A percentile compares a stretch with the other conserved stretches of the same genome.
Evolutionary conservation across 2,888 invertebrate species (phyloP).

Genomic region (Palloptera scutellata): DNA sequence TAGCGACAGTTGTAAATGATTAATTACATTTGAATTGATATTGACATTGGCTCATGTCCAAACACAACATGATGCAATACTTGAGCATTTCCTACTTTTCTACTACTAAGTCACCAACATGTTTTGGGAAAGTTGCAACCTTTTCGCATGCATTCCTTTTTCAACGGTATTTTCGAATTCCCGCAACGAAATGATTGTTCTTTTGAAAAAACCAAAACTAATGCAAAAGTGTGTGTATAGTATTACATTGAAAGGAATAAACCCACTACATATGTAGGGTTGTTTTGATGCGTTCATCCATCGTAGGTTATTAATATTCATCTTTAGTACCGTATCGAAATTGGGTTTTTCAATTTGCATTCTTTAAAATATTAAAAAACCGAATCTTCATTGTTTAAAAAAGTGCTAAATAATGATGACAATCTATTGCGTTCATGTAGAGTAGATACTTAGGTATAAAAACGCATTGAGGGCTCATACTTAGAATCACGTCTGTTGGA

Average conservation of each 20-base stretch:
- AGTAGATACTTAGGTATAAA: too few species aligned
- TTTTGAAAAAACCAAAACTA: conserved; percentile 33
- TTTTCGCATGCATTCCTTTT: not conserved
- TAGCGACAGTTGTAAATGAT: conserved; percentile 17
- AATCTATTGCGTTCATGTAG: too few species aligned
- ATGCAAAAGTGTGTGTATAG: conserved; percentile 34
- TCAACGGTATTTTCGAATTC: too few species aligned
- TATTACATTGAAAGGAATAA: conserved; percentile 15
- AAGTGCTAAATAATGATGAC: too few species aligned
- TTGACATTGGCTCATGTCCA: conserved; percentile 33
- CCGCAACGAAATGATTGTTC: conserved; percentile 6
- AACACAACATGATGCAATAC: not conserved
- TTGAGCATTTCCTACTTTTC: not conserved
- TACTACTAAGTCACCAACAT: not conserved
- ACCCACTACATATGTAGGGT: not conserved
- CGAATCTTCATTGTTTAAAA: too few species aligned
- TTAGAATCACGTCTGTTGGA: too few species aligned
- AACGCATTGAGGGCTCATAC: too few species aligned
- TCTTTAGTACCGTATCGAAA: too few species aligned
- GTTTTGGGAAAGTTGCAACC: conserved; percentile 15
- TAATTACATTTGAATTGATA: conserved; percentile 29
- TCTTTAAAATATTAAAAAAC: too few species aligned
- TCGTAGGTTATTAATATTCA: too few species aligned
- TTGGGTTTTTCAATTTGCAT: too few species aligned
- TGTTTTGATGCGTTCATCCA: not conserved